Conservation (phyloP, 2,797 vertebrate species). For the Mormyrops boulengeri region DNA sequence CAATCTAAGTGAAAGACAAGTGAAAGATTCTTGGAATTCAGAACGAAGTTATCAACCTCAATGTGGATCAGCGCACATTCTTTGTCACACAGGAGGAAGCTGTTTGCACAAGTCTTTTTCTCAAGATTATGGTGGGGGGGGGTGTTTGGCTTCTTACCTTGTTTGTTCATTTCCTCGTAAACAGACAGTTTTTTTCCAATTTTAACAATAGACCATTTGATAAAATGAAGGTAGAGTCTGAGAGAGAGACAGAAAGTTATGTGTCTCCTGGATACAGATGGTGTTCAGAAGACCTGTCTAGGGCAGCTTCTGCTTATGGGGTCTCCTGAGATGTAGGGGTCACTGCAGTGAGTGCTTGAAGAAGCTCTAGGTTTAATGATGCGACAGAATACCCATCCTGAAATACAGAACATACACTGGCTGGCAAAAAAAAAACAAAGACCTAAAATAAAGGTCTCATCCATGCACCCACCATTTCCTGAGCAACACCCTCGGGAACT, state of each 20-base stretch:
- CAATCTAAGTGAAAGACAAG: conserved; percentile 23
- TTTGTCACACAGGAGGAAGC: conserved; percentile 22
- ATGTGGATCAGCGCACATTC: conserved; percentile 38
- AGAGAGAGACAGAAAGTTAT: neutral
- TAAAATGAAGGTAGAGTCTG: neutral
- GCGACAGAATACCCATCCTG: neutral
- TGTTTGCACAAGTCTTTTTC: conserved; percentile 15
- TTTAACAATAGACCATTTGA: neutral
- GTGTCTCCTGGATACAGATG: neutral
- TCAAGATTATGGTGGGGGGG: neutral
- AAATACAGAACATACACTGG: neutral
- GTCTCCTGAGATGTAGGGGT: neutral
- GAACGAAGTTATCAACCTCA: conserved; percentile 24
- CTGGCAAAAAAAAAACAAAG: neutral
- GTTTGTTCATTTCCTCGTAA: neutral
- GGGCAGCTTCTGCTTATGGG: neutral
- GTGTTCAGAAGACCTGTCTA: neutral
- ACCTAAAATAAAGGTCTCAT: neutral
- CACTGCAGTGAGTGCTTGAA: neutral
- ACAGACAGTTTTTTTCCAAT: neutral
- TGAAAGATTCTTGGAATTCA: conserved; percentile 24
- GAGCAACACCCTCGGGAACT: conserved; percentile 88
- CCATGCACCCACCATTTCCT: conserved; percentile 82
- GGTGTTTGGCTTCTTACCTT: neutral
- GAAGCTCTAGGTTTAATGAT: neutral